Evolutionary conservation across 2,797 vertebrate genomes (phyloP), one percentile per base, ranked within the genome.

Genomic region (Arctocebus calabarensis): DNA sequence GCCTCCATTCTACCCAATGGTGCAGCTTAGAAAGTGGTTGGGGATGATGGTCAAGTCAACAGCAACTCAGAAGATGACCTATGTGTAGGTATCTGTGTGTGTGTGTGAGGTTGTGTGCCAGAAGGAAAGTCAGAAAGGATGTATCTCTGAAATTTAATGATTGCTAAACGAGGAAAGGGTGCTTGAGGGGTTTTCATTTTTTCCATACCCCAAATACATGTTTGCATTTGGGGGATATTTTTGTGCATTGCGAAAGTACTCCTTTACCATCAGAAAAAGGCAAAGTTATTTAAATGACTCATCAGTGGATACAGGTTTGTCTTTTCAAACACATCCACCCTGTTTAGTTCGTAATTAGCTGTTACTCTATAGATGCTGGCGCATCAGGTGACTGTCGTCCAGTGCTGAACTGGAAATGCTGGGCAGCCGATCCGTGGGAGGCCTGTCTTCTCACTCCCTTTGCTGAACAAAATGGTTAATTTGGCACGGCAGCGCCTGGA

Each of bases 321-420:
- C 45, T 32, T 48, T 91, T 68, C 71, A 34, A 70, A 27, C 32
- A 37, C 4, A 0, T 1, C 1, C 16, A 3, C 3, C 6, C 40
- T 9, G 78, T 52, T 8, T 1, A 13, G 84, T 12, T 95, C 78
- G 27, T 14, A 14, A 19, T 2, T 20, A 45, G 59, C 34, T 1
- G 17, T 10, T 40, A 61, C 5, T 45, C 20, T 5, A 1, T 0
- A 3, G 55, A 12, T 1, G 0, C 55, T 0, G 27, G 40, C 9
- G 4, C 0, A 3, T 11, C 23, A 27, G 61, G 52, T 0, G 3
- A 25, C 8, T 6, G 22, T 22, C 0, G 4, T 64, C 7, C 22
- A 23, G 23, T 2, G 66, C 8, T 2, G 17, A 2, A 5, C 29
- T 29, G 85, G 71, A 34, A 37, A 12, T 0, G 25, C 0, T 0